Base-by-base conservation (phyloP, 2,797 vertebrate genomes). In the Leucoraja ocellata region DNA sequence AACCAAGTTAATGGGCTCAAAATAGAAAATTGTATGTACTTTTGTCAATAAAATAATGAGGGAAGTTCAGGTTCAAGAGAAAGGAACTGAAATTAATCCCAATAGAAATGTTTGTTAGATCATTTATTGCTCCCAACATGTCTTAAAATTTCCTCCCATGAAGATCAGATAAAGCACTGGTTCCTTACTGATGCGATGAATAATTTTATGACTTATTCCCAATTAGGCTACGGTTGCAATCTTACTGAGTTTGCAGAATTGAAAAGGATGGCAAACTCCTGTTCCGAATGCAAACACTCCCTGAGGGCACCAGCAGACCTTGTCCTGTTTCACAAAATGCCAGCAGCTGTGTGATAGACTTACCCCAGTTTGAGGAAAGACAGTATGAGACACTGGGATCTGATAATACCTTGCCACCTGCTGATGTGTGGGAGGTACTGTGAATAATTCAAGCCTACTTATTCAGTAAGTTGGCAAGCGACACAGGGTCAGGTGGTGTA, bases 391-490 rank as follows among this genome's bases (percentile, higher is more conserved):
- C 61, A 65, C 84, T 18, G 21, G 61, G 61, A 88, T 88, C 61
- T 88, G 84, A 88, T 88, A 88, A 88, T 68, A 63, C 61, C 84
- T 88, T 88, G 84, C 36, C 61, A 68, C 84, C 84, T 88, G 84
- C 84, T 88, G 63, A 63, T 88, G 84, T 88, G 39, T 68, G 84
- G 65, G 63, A 88, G 84, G n/a, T 65, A 63, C 61, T 18, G 65
- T 36, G 84, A 88, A 88, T 88, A 88, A 68, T 88, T 36, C 63
- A 68, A n/a, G 84, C 84, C 28, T 68, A n/a, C 63, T 88, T 63
- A 68, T 88, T n/a, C 28, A 88, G n/a, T 68, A 63, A 36, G 63
- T 88, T 88, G 61, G 84, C n/a, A 68, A 68, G 84, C 63, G 13
- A 68, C 63, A 23, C 84, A 23, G n/a, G 63, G 63, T 88, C 84